These are phyloP conservation scores for Chionodraco myersi DNA, from an alignment of 2,113 vertebrate species.

Conservation along the genomic window DNA sequence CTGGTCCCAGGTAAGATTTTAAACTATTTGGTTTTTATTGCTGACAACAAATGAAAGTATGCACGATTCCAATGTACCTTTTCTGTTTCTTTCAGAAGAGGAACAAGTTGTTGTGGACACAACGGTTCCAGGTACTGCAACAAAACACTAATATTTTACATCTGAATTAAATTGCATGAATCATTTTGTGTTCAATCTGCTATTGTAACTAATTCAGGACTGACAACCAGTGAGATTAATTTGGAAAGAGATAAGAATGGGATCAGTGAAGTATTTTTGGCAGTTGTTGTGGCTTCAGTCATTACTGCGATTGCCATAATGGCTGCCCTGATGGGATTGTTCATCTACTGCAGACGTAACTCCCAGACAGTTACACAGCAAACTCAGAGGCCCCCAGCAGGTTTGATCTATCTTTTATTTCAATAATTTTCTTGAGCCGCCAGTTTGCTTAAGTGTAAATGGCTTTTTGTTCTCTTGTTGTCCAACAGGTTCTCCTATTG, in stretches of 20 bases:
- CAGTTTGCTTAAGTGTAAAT: not conserved
- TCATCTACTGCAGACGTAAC: constrained; percentile 26
- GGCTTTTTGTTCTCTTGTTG: not conserved
- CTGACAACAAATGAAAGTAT: not conserved
- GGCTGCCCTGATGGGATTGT: not conserved
- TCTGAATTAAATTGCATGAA: not conserved
- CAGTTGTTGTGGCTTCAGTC: not conserved
- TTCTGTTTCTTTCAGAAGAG: constrained; percentile 1
- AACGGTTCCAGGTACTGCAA: not conserved
- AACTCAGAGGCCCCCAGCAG: not conserved
- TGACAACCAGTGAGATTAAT: not conserved
- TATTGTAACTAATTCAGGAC: not conserved
- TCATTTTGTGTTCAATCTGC: not conserved
- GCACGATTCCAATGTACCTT: not conserved
- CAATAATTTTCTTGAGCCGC: not conserved
- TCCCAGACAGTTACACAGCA: not conserved
- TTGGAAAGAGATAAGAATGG: fast-evolving
- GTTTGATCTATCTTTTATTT: constrained; percentile 27
- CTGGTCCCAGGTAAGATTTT: constrained; percentile 57
- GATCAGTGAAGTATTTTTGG: not conserved
- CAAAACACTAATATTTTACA: not conserved
- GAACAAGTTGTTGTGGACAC: not conserved
- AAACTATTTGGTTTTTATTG: not conserved
- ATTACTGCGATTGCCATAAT: not conserved
- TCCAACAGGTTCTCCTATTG: not conserved